A percentile compares a stretch with the other conserved stretches of the same genome.
Evolutionary conservation across 2,888 invertebrate species (phyloP).

Genomic region (Aradus depressus): DNA sequence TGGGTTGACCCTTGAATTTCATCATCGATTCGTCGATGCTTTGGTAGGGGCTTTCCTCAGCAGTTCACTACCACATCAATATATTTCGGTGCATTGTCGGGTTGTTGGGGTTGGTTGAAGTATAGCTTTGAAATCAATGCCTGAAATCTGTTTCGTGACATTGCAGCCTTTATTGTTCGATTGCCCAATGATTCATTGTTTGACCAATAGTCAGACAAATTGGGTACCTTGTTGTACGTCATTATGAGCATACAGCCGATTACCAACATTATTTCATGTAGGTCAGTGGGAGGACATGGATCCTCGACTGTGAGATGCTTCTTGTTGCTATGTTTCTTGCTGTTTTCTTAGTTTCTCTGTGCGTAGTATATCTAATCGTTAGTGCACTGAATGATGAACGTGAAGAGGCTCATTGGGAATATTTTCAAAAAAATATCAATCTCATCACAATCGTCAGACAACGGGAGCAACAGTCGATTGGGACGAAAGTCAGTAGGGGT

Average conservation of each 20-base stretch:
- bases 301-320: too few species aligned
- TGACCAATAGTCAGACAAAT: constrained; percentile 16
- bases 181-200: constrained; percentile 14
- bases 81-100: constrained; percentile 24
- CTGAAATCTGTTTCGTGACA: constrained; percentile 25
- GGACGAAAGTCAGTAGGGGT: too few species aligned
- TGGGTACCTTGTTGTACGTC: constrained; percentile 24
- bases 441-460: too few species aligned
- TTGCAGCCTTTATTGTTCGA: constrained; percentile 26
- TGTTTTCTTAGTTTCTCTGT: too few species aligned
- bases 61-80: constrained; percentile 27
- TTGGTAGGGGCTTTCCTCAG: constrained; percentile 17
- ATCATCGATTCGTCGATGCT: constrained; percentile 25
- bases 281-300: too few species aligned
- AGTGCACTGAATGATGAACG: too few species aligned
- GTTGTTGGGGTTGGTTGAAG: constrained; percentile 27
- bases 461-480: too few species aligned
- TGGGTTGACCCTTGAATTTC: background rate
- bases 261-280: constrained; percentile 21
- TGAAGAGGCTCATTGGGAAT: too few species aligned
- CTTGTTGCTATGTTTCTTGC: too few species aligned
- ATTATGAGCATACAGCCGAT: constrained; percentile 19
- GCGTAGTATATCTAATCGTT: too few species aligned
- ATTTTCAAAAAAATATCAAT: too few species aligned
- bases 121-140: constrained; percentile 27